Conservation (phyloP, 2,797 vertebrate genomes). For the Clarias laeviceps region DNA sequence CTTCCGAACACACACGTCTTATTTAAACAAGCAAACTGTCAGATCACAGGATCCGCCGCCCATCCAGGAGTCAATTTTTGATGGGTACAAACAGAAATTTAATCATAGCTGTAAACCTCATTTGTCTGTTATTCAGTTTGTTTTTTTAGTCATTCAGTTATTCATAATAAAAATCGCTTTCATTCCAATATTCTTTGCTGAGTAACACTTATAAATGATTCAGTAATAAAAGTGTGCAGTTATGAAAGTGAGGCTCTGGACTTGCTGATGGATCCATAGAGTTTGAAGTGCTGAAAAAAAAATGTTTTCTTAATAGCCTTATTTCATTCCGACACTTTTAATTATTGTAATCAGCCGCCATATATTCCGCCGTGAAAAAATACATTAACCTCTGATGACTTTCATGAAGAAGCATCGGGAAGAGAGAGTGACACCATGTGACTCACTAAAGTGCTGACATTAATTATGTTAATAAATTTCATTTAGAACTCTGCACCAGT, state of each 20-base stretch:
- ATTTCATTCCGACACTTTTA: conserved; percentile 63
- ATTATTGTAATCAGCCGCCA: conserved; percentile 64
- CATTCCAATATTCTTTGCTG: background rate
- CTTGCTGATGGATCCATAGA: background rate
- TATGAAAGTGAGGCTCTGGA: background rate
- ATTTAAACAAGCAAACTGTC: background rate
- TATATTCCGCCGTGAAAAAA: conserved; percentile 76
- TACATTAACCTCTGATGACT: conserved; percentile 87
- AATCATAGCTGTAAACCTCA: background rate
- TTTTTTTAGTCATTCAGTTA: background rate
- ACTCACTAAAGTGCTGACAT: conserved; percentile 82
- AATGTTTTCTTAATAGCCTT: background rate
- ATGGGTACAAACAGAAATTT: background rate
- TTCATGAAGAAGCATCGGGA: conserved; percentile 52
- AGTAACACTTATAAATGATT: background rate
- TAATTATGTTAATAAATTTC: conserved; percentile 90
- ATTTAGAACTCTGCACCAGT: conserved; percentile 78
- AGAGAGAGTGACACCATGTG: conserved; percentile 57
- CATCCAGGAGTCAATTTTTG: background rate
- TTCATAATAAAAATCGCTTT: background rate
- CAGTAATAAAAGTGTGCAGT: background rate
- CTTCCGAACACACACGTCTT: background rate
- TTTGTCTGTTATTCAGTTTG: background rate
- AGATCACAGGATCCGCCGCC: background rate
- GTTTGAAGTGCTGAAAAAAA: background rate